Evolutionary conservation across 1,140 invertebrate species (phyloP), one percentile per base, ranked within the genome.

Genomic region (Drosophila watanabei): DNA sequence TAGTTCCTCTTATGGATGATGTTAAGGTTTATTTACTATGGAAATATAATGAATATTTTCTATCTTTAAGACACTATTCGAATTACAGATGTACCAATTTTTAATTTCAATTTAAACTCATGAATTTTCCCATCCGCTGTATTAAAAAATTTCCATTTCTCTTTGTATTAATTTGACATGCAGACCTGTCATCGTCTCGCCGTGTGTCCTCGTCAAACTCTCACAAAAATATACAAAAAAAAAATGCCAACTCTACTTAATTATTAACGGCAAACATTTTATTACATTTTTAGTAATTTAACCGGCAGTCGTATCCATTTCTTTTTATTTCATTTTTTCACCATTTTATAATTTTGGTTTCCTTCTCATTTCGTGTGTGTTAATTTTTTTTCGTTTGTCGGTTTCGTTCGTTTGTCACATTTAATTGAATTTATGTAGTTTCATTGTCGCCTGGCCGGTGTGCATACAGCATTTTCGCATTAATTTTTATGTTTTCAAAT

Each of bases 371-470:
- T 63, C 43, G 61, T 52, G 62, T 68, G 46, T 16, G 32, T 10
- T 24, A 24, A 45, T 60, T 37, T 64, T 69, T 64, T 61, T 57
- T 32, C 48, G 41, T 54, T 45, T 60, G 37, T 63, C 60, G 46
- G 39, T 71, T 70, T 75, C 80, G 37, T 88, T 77, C 68, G 71
- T 88, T 85, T 90, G 86, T 90, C 86, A 90, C 86, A 86, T 90
- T 90, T 90, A 86, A 90, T 90, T 90, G 86, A 90, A 90, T 90
- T 90, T 91, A 90, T 90, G 87, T 91, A 86, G 84, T 90, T 90
- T 82, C 72, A 78, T 82, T 86, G 82, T 86, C 79, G 69, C 66
- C 65, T 64, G 58, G 51, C 45, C 49, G 24, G 24, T 64, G 48
- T 64, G 75, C 64, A 56, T 82, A 90, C 86, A 90, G 37, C 86